A percentile compares a stretch with the other conserved stretches of the same genome.
phyloP scores from a whole-genome alignment of 64 coral and sea anemone genomes.

The Stichodactyla helianthus region DNA sequence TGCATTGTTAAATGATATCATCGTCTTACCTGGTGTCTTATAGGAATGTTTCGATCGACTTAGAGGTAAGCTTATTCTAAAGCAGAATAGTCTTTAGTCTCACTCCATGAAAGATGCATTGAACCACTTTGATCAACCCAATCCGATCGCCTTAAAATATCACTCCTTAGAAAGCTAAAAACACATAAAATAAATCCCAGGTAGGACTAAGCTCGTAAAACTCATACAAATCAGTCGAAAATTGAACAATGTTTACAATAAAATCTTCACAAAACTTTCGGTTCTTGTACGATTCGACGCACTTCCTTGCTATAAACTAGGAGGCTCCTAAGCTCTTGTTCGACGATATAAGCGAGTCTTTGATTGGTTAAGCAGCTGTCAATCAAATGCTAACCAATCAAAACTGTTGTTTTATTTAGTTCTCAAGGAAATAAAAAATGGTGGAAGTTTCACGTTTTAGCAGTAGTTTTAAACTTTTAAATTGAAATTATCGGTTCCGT shows the following conservation, averaged over 20 bases:
- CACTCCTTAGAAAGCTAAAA: background rate
- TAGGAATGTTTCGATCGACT: background rate
- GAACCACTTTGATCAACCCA: background rate
- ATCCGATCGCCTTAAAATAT: background rate
- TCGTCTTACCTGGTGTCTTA: background rate
- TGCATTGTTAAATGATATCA: background rate
- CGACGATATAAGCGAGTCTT: slow-evolving; percentile 6
- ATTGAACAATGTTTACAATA: background rate
- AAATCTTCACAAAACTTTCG: slow-evolving; percentile 6
- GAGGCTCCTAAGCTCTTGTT: slow-evolving; percentile 41
- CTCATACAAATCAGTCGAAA: background rate
- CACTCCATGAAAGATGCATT: background rate
- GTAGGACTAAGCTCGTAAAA: background rate
- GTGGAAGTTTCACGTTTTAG: background rate
- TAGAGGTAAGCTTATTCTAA: background rate
- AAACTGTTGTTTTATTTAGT: slow-evolving; percentile 32
- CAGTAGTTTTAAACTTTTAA: background rate
- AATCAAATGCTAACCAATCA: slow-evolving; percentile 31
- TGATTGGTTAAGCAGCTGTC: slow-evolving; percentile 47
- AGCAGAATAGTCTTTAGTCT: background rate
- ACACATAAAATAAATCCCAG: background rate
- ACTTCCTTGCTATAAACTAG: slow-evolving; percentile 71
- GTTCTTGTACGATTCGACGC: background rate
- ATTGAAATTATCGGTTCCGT: background rate
- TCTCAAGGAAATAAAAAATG: background rate